Base-by-base conservation (phyloP, 2,797 vertebrate species). In the Acomys russatus region DNA sequence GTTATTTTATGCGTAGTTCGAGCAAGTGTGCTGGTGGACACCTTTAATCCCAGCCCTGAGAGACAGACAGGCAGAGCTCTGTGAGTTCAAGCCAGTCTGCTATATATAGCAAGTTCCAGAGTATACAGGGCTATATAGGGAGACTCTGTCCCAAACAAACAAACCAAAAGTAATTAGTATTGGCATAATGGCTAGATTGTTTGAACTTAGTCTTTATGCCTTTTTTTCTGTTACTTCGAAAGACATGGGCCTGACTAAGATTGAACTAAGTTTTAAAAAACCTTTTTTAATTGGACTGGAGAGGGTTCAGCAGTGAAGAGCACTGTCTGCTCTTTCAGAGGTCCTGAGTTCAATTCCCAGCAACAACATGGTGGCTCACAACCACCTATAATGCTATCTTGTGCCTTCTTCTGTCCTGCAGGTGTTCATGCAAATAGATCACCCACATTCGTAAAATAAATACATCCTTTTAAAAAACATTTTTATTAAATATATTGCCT, bases 401-500 rank as follows among this genome's bases (percentile, higher is more conserved):
- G 44, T 44, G 44, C 44, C 44, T 4, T 44, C 44, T 44, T 44
- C 44, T 44, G 44, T 3, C 44, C 44, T 44, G 4, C 44, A 44
- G 44, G 44, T 44, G 44, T 44, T 44, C 44, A 44, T 44, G 44
- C 44, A 44, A 44, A 44, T 44, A 44, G 44, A 44, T 3, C 44
- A 44, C 44, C 44, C 44, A 44, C 44, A 44, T 44, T 3, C 4
- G 44, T 44, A 44, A 44, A 44, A 44, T 44, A 44, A 44, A 44
- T 44, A 44, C 44, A 44, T 44, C 44, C 44, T 44, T 89, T 33
- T 59, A 49, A 93, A 44, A 93, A 66, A 15, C 38, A 51, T 23
- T 6, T 68, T 87, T 88, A 86, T 54, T 86, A 56, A 96, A 97
- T 70, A 79, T 96, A 63, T 89, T 88, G 56, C 49, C 38, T 49